Percentiles rank a stretch among this genome's conserved stretches.
Evolutionary conservation across 2,797 vertebrate genomes (phyloP).

Genomic region (Propithecus perrieri): DNA sequence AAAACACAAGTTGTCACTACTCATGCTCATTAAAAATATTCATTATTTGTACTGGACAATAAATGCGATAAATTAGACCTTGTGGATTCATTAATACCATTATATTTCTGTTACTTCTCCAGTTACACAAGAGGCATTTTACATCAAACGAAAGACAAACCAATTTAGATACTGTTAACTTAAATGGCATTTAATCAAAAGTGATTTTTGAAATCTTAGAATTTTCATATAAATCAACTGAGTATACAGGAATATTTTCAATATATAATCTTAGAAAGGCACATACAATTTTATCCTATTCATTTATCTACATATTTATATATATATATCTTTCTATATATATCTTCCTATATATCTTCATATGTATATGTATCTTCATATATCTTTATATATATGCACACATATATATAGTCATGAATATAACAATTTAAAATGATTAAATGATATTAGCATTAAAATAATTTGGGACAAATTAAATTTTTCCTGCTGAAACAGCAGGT

Average conservation of each 20-base stretch:
- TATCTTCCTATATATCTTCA: not conserved
- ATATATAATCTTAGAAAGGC: not conserved
- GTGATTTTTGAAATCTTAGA: not conserved
- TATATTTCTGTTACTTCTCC: not conserved
- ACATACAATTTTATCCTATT: not conserved
- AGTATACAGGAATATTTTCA: not conserved
- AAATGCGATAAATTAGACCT: not conserved
- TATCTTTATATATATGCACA: not conserved
- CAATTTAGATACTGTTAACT: not conserved
- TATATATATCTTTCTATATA: not conserved
- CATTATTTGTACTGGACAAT: not conserved
- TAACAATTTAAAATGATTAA: constrained; percentile 11
- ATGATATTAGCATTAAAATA: constrained; percentile 24
- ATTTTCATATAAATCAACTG: not conserved
- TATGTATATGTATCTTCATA: not conserved
- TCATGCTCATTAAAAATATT: not conserved
- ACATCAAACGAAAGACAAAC: not conserved
- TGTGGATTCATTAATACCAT: not conserved
- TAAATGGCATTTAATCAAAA: constrained; percentile 6
- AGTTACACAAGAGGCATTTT: not conserved
- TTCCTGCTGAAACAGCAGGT: constrained; percentile 23
- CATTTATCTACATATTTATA: not conserved
- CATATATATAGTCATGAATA: not conserved
- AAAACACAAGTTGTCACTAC: not conserved
- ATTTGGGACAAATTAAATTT: constrained; percentile 31